Base-by-base conservation (phyloP, 1,140 invertebrate species). In the Phocides pigmalion region DNA sequence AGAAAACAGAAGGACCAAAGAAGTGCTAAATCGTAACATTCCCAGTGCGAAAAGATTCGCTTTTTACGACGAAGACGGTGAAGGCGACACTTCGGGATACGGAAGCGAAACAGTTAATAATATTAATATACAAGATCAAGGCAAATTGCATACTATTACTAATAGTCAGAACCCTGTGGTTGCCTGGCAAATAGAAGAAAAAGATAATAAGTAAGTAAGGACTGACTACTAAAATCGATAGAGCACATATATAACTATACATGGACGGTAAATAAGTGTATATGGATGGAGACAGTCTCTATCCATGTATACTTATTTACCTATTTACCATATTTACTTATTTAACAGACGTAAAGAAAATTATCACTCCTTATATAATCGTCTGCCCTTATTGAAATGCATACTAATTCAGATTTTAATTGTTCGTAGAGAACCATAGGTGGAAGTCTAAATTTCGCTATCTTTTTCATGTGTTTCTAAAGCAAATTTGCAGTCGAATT, bases 31-130 rank as follows among this genome's bases (percentile, higher is more conserved):
- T 59, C 70, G 87, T 37, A 90, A 90, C 47, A 76, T 86, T 58
- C 79, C 84, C 0, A 85, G 81, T 66, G 82, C 90, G 58, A 88
- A 92, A 61, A 74, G 89, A 65, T 89, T 91, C 37, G 73, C 89
- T 3, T 90, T 90, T 70, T 90, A 91, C 46, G 90, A 92, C 61
- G 93, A 94, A 68, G 94, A 94, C 61, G 93, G 93, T 16, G 95
- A 94, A 77, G 94, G 93, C 0, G 94, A 95, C 65, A 95, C 95
- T 62, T 95, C 95, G 19, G 95, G 95, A 12, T 95, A 95, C 75
- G 95, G 94, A 11, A 95, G 95, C 73, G 95, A 95, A 68, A 95
- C 93, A 20, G 80, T 93, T 1, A 94, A 92, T 58, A 87, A 92
- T 44, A 85, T 81, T 77, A 82, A 82, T 25, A 73, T 68, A 49